These are phyloP conservation scores for Latrodectus geometricus DNA, from an alignment of 1,140 invertebrate genomes.

Conservation along the genomic window DNA sequence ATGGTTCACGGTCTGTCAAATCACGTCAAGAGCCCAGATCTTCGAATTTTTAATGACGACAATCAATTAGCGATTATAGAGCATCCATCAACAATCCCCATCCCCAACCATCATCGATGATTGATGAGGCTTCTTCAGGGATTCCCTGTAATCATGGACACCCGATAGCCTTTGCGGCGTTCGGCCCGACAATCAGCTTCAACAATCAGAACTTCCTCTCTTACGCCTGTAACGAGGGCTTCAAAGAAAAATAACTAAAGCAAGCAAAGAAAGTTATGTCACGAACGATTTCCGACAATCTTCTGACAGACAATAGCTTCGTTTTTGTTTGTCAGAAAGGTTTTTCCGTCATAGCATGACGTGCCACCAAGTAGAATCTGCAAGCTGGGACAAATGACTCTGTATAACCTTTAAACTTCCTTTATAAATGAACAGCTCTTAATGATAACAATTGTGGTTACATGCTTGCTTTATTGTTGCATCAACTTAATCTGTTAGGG, in stretches of 20 bases:
- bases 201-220: constrained; percentile 33
- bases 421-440: no score
- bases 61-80: constrained; percentile 60
- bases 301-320: constrained; percentile 28
- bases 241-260: neutral
- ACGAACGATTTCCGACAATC: constrained; percentile 29
- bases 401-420: no score
- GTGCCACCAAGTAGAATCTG: no score
- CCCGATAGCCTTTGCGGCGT: constrained; percentile 53
- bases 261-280: neutral
- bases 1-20: neutral
- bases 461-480: no score
- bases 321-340: neutral
- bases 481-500: no score
- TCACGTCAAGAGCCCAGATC: neutral
- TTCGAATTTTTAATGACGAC: constrained; percentile 60
- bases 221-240: constrained; percentile 14
- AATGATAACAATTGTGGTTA: no score
- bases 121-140: constrained; percentile 25
- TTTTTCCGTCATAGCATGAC: no score
- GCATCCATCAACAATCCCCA: constrained; percentile 24
- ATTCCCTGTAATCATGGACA: constrained; percentile 53
- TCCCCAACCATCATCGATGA: neutral
- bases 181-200: no score
- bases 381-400: no score